Conservation (phyloP, 2,888 invertebrate genomes). For the Cancer borealis region DNA sequence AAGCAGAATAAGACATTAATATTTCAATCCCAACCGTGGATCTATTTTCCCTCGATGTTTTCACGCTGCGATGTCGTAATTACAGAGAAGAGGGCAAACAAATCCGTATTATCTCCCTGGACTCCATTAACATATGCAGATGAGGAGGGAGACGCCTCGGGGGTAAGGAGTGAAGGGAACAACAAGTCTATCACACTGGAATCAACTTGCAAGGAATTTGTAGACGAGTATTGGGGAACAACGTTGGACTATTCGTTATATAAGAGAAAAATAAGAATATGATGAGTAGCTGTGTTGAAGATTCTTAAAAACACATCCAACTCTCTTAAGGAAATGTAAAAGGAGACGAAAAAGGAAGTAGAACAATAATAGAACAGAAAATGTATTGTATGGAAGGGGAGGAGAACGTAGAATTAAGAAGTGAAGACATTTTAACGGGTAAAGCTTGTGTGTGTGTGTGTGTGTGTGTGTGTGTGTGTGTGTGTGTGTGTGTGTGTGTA, state of each 20-base stretch:
- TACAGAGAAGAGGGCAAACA: constrained; percentile 15
- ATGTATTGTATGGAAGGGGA: background rate
- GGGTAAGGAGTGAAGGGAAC: background rate
- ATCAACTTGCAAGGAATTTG: background rate
- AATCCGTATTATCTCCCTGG: constrained; percentile 36
- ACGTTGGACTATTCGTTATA: background rate
- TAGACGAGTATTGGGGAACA: background rate
- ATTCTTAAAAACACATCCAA: background rate
- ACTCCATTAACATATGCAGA: constrained; percentile 37
- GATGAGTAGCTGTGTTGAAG: background rate
- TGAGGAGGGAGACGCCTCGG: background rate
- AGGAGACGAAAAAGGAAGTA: background rate
- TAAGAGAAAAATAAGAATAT: background rate
- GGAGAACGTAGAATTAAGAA: background rate
- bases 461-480: constrained; percentile 26
- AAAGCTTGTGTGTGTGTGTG: constrained; percentile 18
- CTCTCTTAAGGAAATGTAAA: background rate
- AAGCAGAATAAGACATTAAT: background rate
- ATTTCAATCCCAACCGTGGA: background rate
- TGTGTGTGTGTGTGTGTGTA: background rate
- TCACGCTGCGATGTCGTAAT: constrained; percentile 9
- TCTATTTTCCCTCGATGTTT: constrained; percentile 17
- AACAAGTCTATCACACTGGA: constrained; percentile 16
- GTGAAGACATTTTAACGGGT: background rate
- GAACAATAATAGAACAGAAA: background rate